phyloP scores from a whole-genome alignment of 2,797 vertebrate species.

The Acrossocheilus fasciatus region DNA sequence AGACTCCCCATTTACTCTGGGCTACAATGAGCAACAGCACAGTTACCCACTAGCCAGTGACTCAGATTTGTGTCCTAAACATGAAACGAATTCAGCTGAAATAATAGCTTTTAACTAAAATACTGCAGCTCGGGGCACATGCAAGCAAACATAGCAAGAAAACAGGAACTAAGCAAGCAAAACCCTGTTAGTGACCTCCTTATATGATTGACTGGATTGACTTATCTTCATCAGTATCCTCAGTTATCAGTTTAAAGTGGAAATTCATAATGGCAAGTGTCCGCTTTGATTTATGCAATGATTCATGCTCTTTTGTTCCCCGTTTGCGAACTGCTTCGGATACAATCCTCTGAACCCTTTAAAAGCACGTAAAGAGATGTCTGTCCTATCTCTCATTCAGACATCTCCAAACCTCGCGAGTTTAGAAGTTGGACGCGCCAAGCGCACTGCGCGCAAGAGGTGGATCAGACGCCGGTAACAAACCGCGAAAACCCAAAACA shows the following conservation, averaged over 20 bases:
- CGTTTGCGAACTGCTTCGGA: not conserved
- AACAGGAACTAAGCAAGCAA: not conserved
- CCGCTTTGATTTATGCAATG: not conserved
- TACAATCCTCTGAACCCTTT: not conserved
- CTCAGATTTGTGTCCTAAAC: not conserved
- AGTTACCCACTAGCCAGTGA: not conserved
- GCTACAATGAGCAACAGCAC: not conserved
- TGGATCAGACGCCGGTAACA: not conserved
- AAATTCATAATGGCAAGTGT: not conserved
- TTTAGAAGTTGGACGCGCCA: not conserved
- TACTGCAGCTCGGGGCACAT: not conserved
- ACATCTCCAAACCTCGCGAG: not conserved
- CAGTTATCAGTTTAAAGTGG: not conserved
- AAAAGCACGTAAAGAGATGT: not conserved
- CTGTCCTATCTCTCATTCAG: not conserved
- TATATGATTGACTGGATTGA: not conserved
- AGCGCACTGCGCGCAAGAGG: not conserved
- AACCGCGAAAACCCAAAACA: constrained; percentile 31
- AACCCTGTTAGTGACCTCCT: not conserved
- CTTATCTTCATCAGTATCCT: not conserved
- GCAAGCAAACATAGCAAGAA: not conserved
- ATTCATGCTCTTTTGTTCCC: not conserved
- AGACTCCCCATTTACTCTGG: not conserved
- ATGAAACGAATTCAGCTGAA: not conserved
- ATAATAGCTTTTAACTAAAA: not conserved